Evolutionary conservation across 2,113 vertebrate genomes (phyloP).

Genomic region (Opisthocomus hoazin): DNA sequence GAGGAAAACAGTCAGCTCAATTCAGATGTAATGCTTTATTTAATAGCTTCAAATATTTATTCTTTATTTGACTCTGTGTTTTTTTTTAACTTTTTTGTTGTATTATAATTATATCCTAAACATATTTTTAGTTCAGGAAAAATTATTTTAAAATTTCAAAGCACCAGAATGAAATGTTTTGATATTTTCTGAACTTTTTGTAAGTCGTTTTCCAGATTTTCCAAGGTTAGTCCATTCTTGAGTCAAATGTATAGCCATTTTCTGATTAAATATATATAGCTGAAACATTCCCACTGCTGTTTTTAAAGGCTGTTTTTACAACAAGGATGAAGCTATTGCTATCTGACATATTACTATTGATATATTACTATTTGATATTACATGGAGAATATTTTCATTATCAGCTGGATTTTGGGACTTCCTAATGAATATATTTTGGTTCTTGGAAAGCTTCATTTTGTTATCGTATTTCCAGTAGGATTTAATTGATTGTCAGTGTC

Average conservation of each 20-base stretch:
- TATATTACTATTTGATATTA: no score
- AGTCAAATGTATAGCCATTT: not conserved
- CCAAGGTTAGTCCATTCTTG: not conserved
- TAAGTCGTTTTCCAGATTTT: not conserved
- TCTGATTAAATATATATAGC: not conserved
- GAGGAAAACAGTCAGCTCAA: not conserved
- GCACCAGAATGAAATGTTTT: not conserved
- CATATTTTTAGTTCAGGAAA: not conserved
- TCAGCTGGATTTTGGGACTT: not conserved
- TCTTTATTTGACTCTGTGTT: not conserved
- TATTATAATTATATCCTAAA: not conserved
- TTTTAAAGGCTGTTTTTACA: not conserved
- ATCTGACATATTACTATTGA: no score
- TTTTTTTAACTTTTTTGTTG: not conserved
- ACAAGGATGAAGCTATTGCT: not conserved
- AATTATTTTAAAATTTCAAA: not conserved
- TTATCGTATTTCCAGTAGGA: not conserved
- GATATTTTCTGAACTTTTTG: not conserved
- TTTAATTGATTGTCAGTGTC: not conserved
- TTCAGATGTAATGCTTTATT: not conserved
- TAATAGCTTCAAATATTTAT: not conserved
- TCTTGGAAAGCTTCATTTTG: not conserved
- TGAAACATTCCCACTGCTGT: not conserved
- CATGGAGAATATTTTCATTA: not conserved
- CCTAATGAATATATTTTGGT: not conserved